Evolutionary conservation across 1,140 invertebrate species (phyloP).

Genomic region (Lucilia sericata): DNA sequence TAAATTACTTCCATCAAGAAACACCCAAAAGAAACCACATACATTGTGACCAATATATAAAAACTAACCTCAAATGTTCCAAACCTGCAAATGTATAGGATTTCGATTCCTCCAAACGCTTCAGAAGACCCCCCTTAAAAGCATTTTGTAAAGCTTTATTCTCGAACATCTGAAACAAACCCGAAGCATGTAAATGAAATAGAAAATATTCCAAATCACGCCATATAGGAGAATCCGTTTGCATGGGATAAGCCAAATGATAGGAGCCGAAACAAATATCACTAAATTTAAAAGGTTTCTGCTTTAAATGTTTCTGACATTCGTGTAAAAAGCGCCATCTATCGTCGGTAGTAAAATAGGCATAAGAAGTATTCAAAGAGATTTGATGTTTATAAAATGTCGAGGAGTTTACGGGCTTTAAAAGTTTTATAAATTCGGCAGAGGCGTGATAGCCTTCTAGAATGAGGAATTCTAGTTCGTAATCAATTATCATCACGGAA

Average conservation of each 20-base stretch:
- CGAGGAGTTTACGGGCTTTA: slow-evolving; percentile 54
- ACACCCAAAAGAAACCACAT: background rate
- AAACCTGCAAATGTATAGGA: slow-evolving; percentile 30
- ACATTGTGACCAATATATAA: background rate
- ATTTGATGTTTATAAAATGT: slow-evolving; percentile 54
- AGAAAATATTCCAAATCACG: slow-evolving; percentile 45
- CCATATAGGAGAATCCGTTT: slow-evolving; percentile 23
- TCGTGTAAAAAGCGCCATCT: slow-evolving; percentile 58
- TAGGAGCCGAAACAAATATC: slow-evolving; percentile 48
- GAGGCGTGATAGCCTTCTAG: slow-evolving; percentile 50
- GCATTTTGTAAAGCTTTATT: slow-evolving; percentile 56
- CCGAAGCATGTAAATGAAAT: slow-evolving; percentile 45
- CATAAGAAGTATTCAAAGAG: slow-evolving; percentile 53
- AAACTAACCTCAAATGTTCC: slow-evolving; percentile 39
- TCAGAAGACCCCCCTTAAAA: slow-evolving; percentile 52
- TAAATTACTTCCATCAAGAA: background rate
- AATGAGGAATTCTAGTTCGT: slow-evolving; percentile 59
- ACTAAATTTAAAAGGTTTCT: slow-evolving; percentile 56
- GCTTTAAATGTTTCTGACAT: slow-evolving; percentile 57
- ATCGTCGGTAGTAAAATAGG: slow-evolving; percentile 59
- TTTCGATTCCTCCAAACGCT: slow-evolving; percentile 37
- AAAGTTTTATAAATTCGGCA: slow-evolving; percentile 50
- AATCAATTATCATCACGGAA: slow-evolving; percentile 62
- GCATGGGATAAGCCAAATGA: slow-evolving; percentile 44
- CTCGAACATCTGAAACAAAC: slow-evolving; percentile 56